These are phyloP conservation scores for Cistogaster globosa DNA, from an alignment of 2,888 invertebrate species.

Conservation along the genomic window DNA sequence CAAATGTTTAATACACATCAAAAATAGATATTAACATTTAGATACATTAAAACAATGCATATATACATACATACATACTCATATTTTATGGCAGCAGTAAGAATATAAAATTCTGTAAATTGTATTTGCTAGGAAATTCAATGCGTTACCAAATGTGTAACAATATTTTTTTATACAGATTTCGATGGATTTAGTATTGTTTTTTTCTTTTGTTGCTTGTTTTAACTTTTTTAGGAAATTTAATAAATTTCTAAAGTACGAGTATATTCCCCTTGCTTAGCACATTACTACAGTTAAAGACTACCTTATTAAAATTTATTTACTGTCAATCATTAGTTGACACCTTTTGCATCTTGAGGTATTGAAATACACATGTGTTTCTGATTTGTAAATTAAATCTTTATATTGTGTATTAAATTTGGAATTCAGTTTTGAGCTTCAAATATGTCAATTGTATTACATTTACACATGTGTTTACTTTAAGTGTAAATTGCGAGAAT, in stretches of 20 bases:
- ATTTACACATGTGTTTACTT: too few relatives aligned
- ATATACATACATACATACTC: background rate
- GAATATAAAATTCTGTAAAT: constrained; percentile 30
- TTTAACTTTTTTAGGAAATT: background rate
- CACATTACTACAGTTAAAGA: background rate
- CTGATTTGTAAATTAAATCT: too few relatives aligned
- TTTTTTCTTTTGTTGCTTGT: background rate
- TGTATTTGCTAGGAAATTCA: background rate
- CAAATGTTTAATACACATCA: constrained; percentile 43
- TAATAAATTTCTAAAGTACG: constrained; percentile 5
- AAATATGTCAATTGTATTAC: too few relatives aligned
- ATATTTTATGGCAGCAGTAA: constrained; percentile 20
- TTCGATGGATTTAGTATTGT: background rate
- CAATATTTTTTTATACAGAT: background rate
- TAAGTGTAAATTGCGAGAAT: too few relatives aligned
- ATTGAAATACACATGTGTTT: too few relatives aligned
- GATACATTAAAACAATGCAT: too few relatives aligned
- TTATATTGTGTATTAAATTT: too few relatives aligned
- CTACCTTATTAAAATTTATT: too few relatives aligned
- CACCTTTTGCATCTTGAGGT: background rate
- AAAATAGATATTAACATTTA: background rate
- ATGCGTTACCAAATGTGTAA: background rate
- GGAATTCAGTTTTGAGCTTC: too few relatives aligned
- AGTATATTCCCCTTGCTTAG: background rate
- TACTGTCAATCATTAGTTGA: constrained; percentile 25